Evolutionary conservation across 2,797 vertebrate genomes (phyloP), one percentile per base, ranked within the genome.

Genomic region (Poecilia velifera): DNA sequence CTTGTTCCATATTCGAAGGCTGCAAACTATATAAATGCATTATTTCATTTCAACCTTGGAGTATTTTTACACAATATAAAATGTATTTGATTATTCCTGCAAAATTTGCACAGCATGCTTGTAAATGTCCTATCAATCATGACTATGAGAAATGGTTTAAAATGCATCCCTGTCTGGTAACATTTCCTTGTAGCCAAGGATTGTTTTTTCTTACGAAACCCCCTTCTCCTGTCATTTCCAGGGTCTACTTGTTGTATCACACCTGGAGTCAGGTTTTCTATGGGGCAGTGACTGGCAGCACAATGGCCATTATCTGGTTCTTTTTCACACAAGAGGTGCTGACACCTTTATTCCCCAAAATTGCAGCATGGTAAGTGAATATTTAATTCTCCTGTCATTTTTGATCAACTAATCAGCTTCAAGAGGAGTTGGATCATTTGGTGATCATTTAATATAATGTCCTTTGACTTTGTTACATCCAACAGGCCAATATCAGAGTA

Each of bases 211-310:
- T 45, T 16, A 46, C 16, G 6, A 18, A 28, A 71, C 12, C 4
- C 1, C 14, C 45, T 36, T 73, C 3, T 76, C 28, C 22, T 76
- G 47, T 87, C 12, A 2, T 74, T 86, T 77, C 79, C 90, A 99
- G 98, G 94, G 98, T 99, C 88, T 99, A 99, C 96, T 95, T 99
- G 92, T 92, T 99, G 89, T 99, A 99, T 93, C 98, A 99, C 95
- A 97, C 97, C 91, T 98, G 98, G 97, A 97, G 97, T 94, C 98
- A 99, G 94, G 97, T 99, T 83, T 90, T 98, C 82, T 99, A 97
- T 3, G 98, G 98, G 73, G 97, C 96, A 71, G 82, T 99, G 86
- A 96, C 96, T 0, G 98, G 98, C 83, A 93, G 95, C 91, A 89
- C 96, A 41, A 97, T 99, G 93, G 98, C 96, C 47, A 84, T 97